These are phyloP conservation scores for Galerucella nymphaeae DNA, from an alignment of 2,888 invertebrate genomes.

Conservation along the genomic window DNA sequence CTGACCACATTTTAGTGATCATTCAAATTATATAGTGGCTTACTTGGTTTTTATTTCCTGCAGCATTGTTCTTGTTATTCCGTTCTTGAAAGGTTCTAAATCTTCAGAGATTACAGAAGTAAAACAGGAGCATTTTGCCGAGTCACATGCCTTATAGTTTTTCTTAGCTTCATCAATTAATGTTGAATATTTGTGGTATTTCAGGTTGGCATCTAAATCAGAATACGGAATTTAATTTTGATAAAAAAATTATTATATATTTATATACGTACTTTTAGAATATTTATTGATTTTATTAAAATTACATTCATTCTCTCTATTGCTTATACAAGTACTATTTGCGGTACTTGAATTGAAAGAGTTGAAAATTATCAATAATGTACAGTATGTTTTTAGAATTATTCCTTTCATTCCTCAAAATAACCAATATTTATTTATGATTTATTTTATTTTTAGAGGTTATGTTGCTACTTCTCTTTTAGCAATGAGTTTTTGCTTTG, in stretches of 20 bases:
- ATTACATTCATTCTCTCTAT: constrained; percentile 51
- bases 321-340: constrained; percentile 51
- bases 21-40: constrained; percentile 28
- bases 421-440: background rate
- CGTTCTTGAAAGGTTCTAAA: constrained; percentile 75
- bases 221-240: background rate
- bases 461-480: too few relatives aligned
- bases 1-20: background rate
- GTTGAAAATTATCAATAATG: constrained; percentile 20
- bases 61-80: constrained; percentile 77
- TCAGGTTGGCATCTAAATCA: constrained; percentile 66
- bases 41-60: constrained; percentile 67
- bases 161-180: constrained; percentile 67
- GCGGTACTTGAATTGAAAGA: constrained; percentile 6
- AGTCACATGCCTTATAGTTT: constrained; percentile 69
- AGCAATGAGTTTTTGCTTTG: too few relatives aligned
- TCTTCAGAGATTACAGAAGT: constrained; percentile 74
- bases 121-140: constrained; percentile 74
- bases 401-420: constrained; percentile 23
- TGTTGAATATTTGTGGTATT: constrained; percentile 60
- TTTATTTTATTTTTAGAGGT: too few relatives aligned
- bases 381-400: background rate
- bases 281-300: constrained; percentile 59
- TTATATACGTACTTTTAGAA: constrained; percentile 55
- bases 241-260: too few relatives aligned